Conservation (phyloP, 2,888 invertebrate genomes). For the Megastigmus dorsalis region DNA sequence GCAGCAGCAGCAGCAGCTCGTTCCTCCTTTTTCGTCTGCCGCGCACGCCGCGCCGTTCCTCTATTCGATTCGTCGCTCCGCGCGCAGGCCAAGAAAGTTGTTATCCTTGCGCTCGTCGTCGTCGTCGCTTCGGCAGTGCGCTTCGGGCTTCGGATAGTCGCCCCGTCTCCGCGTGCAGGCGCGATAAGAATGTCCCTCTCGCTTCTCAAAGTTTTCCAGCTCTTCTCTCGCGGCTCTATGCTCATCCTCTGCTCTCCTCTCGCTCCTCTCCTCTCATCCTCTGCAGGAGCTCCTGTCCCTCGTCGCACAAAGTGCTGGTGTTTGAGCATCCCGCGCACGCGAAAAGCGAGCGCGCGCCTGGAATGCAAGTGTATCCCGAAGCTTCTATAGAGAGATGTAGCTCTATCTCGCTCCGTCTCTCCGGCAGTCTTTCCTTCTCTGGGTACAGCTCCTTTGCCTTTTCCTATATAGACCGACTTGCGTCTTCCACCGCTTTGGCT, state of each 20-base stretch:
- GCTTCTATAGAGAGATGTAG: too few species aligned
- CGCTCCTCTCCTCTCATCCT: not conserved
- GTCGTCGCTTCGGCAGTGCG: too few species aligned
- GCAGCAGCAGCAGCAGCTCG: not conserved
- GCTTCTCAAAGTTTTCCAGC: constrained; percentile 18
- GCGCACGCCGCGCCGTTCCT: too few species aligned
- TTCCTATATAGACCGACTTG: too few species aligned
- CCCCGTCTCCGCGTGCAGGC: too few species aligned
- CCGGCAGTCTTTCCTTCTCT: not conserved
- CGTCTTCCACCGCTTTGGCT: not conserved
- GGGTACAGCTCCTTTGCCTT: too few species aligned
- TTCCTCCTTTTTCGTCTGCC: constrained; percentile 22
- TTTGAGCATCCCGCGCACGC: constrained; percentile 29
- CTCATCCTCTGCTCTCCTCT: too few species aligned
- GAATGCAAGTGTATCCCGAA: constrained; percentile 26
- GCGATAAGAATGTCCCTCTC: constrained; percentile 48
- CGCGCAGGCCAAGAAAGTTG: constrained; percentile 49
- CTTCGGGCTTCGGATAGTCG: constrained; percentile 24
- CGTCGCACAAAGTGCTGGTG: not conserved
- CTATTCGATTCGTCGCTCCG: too few species aligned
- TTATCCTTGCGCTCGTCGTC: constrained; percentile 47
- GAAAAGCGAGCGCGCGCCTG: constrained; percentile 10
- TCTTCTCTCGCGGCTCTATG: too few species aligned
- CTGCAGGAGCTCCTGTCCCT: too few species aligned
- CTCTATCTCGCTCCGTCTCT: not conserved